phyloP scores from a whole-genome alignment of 2,113 vertebrate genomes.

The Addax nasomaculatus region DNA sequence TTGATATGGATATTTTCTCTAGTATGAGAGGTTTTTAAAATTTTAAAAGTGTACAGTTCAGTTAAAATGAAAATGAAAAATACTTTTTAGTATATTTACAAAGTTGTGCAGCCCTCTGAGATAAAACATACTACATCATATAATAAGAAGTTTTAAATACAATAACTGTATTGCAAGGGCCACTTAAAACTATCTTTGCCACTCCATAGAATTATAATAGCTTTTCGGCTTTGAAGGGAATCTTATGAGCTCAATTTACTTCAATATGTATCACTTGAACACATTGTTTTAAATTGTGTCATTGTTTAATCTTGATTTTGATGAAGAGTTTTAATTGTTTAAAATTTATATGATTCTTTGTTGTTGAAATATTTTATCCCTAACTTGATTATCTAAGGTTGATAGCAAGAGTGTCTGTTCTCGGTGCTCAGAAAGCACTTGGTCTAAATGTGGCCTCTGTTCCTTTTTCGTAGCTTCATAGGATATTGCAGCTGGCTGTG shows the following conservation, averaged over 20 bases:
- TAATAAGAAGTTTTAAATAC: conserved; percentile 24
- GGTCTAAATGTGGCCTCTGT: neutral
- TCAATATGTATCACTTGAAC: neutral
- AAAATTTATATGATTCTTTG: neutral
- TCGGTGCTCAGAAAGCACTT: neutral
- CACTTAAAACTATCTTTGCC: neutral
- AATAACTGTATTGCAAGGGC: neutral
- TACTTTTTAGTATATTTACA: neutral
- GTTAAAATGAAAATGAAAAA: neutral
- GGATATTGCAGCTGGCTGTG: conserved; percentile 92
- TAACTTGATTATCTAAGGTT: neutral
- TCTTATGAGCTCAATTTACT: neutral
- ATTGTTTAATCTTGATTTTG: conserved; percentile 40
- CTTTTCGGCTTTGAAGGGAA: neutral
- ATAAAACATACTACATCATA: neutral
- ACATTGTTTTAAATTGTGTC: neutral
- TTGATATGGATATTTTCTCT: neutral
- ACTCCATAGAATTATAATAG: neutral
- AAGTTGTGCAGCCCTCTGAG: neutral
- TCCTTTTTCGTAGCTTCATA: conserved; percentile 88
- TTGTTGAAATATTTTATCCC: neutral
- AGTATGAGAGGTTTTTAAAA: neutral
- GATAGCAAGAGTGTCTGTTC: neutral
- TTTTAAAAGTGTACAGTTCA: neutral
- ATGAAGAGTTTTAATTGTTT: conserved; percentile 9